Percentiles rank a stretch among this genome's conserved stretches.
phyloP scores from a whole-genome alignment of 2,888 invertebrate genomes.

The Agrochola macilenta region DNA sequence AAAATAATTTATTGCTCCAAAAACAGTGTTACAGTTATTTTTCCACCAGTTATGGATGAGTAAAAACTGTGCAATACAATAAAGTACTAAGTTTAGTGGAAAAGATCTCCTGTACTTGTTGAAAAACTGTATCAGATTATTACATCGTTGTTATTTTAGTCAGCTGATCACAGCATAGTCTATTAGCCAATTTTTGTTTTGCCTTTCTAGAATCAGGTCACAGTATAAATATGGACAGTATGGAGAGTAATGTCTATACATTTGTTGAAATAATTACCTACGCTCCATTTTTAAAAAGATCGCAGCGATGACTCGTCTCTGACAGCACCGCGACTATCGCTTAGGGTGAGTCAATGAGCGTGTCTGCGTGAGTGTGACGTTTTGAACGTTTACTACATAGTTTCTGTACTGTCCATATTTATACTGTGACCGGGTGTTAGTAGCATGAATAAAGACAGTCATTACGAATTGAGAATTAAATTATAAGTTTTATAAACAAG shows the following conservation, averaged over 20 bases:
- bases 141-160: not conserved
- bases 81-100: not conserved
- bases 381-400: no score
- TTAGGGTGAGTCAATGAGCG: no score
- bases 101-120: not conserved
- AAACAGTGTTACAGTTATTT: not conserved
- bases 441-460: conserved; percentile 14
- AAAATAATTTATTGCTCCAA: not conserved
- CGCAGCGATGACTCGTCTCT: no score
- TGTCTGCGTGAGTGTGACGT: no score
- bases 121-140: not conserved
- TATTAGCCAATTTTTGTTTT: not conserved
- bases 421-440: not conserved
- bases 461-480: conserved; percentile 25
- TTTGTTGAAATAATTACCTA: no score
- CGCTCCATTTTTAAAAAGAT: no score
- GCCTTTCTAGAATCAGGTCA: not conserved
- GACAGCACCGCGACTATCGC: no score
- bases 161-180: not conserved
- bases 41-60: not conserved
- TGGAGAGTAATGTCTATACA: no score
- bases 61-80: not conserved
- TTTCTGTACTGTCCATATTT: no score
- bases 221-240: no score
- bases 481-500: conserved; percentile 8